These are phyloP conservation scores for Procambarus virginalis DNA, from an alignment of 1,140 invertebrate genomes.

Conservation along the genomic window DNA sequence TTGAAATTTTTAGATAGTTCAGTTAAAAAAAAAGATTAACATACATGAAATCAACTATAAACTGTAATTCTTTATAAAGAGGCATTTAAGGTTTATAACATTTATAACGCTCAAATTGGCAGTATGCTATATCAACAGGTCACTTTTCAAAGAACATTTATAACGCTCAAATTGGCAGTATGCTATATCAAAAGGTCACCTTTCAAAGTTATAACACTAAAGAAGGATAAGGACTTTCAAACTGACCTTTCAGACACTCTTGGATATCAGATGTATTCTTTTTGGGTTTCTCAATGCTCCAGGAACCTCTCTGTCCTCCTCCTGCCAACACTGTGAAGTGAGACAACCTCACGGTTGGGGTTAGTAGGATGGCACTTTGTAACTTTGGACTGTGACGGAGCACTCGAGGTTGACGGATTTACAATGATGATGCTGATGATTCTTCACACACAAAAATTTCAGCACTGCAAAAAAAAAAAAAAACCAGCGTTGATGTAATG, in stretches of 20 bases:
- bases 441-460: conserved; percentile 29
- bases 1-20: too few species aligned
- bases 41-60: too few species aligned
- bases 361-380: conserved; percentile 47
- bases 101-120: too few species aligned
- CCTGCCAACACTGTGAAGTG: conserved; percentile 73
- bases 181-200: too few species aligned
- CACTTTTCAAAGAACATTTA: too few species aligned
- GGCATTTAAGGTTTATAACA: neutral
- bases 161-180: too few species aligned
- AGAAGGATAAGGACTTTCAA: conserved; percentile 1
- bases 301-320: conserved; percentile 79
- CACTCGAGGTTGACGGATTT: conserved; percentile 18
- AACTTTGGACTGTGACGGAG: neutral
- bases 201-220: too few species aligned
- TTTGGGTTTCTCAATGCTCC: conserved; percentile 81
- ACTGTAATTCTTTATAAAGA: too few species aligned
- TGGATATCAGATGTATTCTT: conserved; percentile 70
- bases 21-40: too few species aligned
- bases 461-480: neutral
- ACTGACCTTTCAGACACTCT: conserved; percentile 42
- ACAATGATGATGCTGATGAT: neutral
- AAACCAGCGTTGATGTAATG: too few species aligned
- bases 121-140: too few species aligned
- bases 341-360: conserved; percentile 59